Conservation (phyloP, 2,888 invertebrate species). For the Hybos culiciformis region DNA sequence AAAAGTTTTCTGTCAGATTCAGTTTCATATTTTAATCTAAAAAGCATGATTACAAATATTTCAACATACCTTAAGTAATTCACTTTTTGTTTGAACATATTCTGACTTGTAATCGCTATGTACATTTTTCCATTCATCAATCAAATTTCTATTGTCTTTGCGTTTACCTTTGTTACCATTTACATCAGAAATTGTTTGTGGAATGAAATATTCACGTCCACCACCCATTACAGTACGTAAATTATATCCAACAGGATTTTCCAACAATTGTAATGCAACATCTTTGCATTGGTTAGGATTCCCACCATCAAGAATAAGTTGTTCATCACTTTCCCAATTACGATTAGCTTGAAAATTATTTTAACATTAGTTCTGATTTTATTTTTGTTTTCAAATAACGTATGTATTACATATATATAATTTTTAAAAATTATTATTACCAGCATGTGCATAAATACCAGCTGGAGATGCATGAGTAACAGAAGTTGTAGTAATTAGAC, state of each 20-base stretch:
- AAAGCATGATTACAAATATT: slow-evolving; percentile 1
- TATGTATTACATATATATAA: no score
- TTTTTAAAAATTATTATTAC: no score
- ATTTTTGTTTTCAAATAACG: no score
- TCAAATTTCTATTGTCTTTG: slow-evolving; percentile 49
- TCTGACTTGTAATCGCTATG: slow-evolving; percentile 26
- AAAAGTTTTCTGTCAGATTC: slow-evolving; percentile 1
- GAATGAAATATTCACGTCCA: slow-evolving; percentile 53
- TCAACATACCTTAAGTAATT: slow-evolving; percentile 39
- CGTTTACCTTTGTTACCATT: slow-evolving; percentile 40
- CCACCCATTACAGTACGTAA: slow-evolving; percentile 69
- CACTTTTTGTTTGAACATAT: slow-evolving; percentile 50
- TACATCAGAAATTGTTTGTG: slow-evolving; percentile 39
- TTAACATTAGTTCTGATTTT: no score
- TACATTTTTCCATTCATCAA: slow-evolving; percentile 48
- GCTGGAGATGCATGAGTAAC: slow-evolving; percentile 72
- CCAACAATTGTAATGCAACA: slow-evolving; percentile 58
- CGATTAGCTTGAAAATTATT: no score
- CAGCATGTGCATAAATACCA: slow-evolving; percentile 57
- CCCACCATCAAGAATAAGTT: slow-evolving; percentile 37
- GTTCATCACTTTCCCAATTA: slow-evolving; percentile 58
- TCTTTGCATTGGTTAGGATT: slow-evolving; percentile 48
- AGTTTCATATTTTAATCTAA: slow-evolving; percentile 4
- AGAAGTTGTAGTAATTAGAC: slow-evolving; percentile 61
- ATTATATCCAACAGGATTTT: slow-evolving; percentile 49